phyloP scores from a whole-genome alignment of 2,888 invertebrate species.

The Chaetogeoica ovagalla region DNA sequence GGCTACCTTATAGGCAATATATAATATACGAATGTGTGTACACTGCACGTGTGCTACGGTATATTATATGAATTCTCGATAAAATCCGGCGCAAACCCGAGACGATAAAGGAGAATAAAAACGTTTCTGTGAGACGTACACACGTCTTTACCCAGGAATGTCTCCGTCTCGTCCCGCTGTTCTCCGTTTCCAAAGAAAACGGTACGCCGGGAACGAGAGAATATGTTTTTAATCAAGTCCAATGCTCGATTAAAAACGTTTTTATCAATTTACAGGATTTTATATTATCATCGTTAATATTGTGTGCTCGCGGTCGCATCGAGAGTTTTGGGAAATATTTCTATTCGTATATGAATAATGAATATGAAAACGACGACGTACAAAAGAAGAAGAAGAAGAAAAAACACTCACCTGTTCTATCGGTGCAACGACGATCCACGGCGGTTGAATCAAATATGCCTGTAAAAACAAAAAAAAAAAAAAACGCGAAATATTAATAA shows the following conservation, averaged over 20 bases:
- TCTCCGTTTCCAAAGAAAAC: not conserved
- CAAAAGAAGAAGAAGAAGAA: not conserved
- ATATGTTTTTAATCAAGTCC: conserved; percentile 46
- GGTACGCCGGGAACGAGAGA: too few species aligned
- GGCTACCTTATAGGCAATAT: conserved; percentile 3
- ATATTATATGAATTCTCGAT: not conserved
- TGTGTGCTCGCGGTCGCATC: not conserved
- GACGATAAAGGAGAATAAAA: conserved; percentile 39
- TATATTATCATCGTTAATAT: not conserved
- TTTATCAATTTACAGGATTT: conserved; percentile 4
- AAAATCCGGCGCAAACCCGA: conserved; percentile 36
- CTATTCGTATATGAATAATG: not conserved
- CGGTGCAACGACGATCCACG: conserved; percentile 21
- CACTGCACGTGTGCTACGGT: not conserved
- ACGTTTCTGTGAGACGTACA: conserved; percentile 25
- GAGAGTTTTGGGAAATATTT: conserved; percentile 42
- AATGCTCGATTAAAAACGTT: not conserved
- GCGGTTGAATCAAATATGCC: not conserved
- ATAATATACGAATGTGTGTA: conserved; percentile 1
- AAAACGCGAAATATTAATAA: not conserved
- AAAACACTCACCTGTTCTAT: conserved; percentile 44
- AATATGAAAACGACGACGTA: not conserved
- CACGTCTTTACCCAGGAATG: not conserved
- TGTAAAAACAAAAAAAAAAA: conserved; percentile 26
- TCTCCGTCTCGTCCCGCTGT: not conserved